Conservation (phyloP, 2,113 vertebrate genomes). For the Phalacrocorax carbo region DNA sequence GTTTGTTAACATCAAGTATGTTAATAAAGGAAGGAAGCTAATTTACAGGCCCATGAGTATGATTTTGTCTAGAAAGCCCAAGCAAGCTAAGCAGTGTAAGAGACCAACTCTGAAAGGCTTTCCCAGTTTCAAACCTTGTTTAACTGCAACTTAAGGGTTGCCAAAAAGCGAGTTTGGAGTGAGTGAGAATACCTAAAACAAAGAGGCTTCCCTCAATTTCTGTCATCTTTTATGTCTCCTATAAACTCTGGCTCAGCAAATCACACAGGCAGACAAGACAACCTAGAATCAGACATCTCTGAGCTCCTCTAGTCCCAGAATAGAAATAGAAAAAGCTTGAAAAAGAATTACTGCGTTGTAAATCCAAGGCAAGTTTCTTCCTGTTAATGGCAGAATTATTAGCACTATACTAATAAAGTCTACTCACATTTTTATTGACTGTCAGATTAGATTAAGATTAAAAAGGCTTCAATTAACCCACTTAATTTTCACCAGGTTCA, state of each 20-base stretch:
- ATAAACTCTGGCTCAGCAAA: slow-evolving; percentile 10
- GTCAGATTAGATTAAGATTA: slow-evolving; percentile 24
- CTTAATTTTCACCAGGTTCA: not conserved
- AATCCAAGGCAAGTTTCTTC: slow-evolving; percentile 20
- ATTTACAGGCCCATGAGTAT: not conserved
- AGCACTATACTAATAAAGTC: not conserved
- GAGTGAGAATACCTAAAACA: not conserved
- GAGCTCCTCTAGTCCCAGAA: not conserved
- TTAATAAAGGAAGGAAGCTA: not conserved
- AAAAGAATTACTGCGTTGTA: not conserved
- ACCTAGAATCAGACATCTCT: not conserved
- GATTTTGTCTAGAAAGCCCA: not conserved
- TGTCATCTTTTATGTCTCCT: not conserved
- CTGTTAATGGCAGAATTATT: slow-evolving; percentile 29
- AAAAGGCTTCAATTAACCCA: not conserved
- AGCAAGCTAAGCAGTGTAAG: not conserved
- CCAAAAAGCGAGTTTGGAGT: not conserved
- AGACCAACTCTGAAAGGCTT: not conserved
- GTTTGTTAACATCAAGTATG: not conserved
- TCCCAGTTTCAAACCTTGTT: not conserved
- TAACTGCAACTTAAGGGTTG: not conserved
- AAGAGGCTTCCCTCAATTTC: not conserved
- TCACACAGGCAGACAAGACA: not conserved
- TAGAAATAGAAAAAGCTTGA: not conserved
- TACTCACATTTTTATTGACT: slow-evolving; percentile 10